These are phyloP conservation scores for Drosophila sp. DNA, from an alignment of 1,140 invertebrate genomes.

Conservation along the genomic window DNA sequence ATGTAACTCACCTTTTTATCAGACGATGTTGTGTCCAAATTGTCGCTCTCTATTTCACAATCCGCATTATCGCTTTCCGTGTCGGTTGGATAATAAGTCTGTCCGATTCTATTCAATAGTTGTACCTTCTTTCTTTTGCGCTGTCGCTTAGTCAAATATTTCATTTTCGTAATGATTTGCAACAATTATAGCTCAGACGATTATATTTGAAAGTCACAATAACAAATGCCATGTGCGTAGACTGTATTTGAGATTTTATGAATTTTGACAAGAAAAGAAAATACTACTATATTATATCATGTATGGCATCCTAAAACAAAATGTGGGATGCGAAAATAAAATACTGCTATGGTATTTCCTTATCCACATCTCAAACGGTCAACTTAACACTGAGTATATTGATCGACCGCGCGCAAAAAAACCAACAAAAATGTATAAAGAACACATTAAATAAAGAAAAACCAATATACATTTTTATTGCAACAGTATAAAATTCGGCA, in stretches of 20 bases:
- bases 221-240: neutral
- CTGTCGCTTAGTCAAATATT: slow-evolving; percentile 41
- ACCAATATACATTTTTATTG: no score
- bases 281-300: neutral
- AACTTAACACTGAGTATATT: no score
- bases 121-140: slow-evolving; percentile 29
- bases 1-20: neutral
- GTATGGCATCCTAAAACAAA: neutral
- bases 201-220: neutral
- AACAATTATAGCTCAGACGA: neutral
- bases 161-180: slow-evolving; percentile 22
- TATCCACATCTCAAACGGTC: no score
- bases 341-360: neutral
- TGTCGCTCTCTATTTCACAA: slow-evolving; percentile 9
- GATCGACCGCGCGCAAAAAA: no score
- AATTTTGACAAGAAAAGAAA: neutral
- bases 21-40: neutral
- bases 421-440: no score
- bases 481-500: no score
- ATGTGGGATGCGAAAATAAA: neutral
- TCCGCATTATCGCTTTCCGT: slow-evolving; percentile 12
- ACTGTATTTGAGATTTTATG: neutral
- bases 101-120: slow-evolving; percentile 11
- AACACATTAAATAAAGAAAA: no score
- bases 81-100: slow-evolving; percentile 7